Conservation (phyloP, 1,140 invertebrate genomes). For the Ylistrum balloti region DNA sequence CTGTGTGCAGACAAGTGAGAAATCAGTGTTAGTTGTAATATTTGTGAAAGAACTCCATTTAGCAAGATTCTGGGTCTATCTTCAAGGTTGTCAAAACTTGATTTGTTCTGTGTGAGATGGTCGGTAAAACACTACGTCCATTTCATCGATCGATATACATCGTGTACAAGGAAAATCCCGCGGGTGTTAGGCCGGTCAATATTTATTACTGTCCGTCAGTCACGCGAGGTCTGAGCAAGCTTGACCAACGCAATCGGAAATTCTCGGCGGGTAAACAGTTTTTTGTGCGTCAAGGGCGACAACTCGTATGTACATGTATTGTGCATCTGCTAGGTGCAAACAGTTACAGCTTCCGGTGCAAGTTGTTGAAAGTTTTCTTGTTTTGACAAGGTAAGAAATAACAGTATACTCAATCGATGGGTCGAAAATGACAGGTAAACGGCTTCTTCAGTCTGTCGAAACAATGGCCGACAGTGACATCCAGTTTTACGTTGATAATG, state of each 20-base stretch:
- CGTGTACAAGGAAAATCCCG: neutral
- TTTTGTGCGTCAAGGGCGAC: neutral
- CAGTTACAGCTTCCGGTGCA: neutral
- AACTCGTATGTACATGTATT: neutral
- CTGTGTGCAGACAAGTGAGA: too few relatives aligned
- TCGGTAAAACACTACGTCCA: neutral
- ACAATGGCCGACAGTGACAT: neutral
- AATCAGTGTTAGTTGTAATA: too few relatives aligned
- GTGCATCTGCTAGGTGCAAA: neutral
- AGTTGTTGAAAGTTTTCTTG: neutral
- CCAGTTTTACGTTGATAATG: neutral
- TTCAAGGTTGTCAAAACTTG: too few relatives aligned
- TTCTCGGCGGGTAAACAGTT: neutral
- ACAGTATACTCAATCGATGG: neutral
- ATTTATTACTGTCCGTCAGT: neutral
- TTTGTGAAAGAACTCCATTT: too few relatives aligned
- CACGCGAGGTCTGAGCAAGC: neutral
- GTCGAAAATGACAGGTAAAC: neutral
- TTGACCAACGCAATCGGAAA: neutral
- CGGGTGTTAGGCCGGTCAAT: neutral
- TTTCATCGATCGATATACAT: neutral
- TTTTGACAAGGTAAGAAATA: conserved; percentile 8
- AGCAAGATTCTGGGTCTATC: too few relatives aligned
- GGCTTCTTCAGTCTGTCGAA: neutral
- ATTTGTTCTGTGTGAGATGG: neutral